Conservation (phyloP, 2,113 vertebrate species). For the Gopherus flavomarginatus region DNA sequence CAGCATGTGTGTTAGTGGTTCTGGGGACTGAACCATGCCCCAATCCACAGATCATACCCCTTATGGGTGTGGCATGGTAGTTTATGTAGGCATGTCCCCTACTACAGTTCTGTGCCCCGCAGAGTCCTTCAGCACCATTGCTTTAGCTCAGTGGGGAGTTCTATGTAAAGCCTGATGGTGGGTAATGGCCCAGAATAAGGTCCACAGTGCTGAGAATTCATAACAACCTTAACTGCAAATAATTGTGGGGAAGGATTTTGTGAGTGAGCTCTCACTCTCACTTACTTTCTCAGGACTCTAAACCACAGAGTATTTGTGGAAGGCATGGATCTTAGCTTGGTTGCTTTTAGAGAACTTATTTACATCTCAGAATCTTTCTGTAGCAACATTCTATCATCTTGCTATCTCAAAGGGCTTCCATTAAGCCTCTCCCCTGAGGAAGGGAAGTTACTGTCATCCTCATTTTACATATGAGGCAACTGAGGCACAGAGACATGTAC, state of each 20-base stretch:
- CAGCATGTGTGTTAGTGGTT: not conserved
- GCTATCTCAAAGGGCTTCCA: not conserved
- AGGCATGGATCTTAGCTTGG: not conserved
- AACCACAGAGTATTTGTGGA: not conserved
- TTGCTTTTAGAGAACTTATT: not conserved
- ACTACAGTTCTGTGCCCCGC: fast-evolving
- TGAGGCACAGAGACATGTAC: not conserved
- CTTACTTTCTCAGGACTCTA: not conserved
- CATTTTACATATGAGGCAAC: not conserved
- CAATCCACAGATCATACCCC: not conserved
- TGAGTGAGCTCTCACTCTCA: not conserved
- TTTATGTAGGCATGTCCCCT: fast-evolving
- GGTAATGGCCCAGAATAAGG: not conserved
- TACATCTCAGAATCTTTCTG: fast-evolving
- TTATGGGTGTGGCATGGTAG: fast-evolving
- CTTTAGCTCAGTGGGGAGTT: not conserved
- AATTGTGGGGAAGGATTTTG: fast-evolving
- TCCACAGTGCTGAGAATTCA: fast-evolving
- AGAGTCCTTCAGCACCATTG: fast-evolving
- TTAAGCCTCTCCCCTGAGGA: not conserved
- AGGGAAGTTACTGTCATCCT: not conserved
- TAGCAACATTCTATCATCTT: not conserved
- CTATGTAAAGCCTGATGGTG: not conserved
- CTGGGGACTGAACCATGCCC: too few relatives aligned
- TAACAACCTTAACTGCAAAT: fast-evolving